Evolutionary conservation across 2,888 invertebrate genomes (phyloP), one percentile per base, ranked within the genome.

Genomic region (Sesia bembeciformis): DNA sequence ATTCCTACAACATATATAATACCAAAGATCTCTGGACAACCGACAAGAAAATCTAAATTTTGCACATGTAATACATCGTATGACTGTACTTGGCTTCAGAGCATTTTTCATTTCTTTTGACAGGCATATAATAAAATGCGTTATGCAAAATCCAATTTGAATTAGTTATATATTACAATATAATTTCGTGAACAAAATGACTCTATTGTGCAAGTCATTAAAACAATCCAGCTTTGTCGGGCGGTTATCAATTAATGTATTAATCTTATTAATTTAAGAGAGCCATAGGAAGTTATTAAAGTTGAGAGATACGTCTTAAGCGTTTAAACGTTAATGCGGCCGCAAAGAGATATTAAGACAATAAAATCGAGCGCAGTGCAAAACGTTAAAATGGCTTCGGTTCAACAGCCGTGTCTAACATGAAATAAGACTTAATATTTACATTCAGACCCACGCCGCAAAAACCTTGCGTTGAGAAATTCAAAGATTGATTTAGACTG

Each of bases 321-420:
- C 5, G 39, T 50, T 39, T 39, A 39, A 50, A 38, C 8, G 5
- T 64, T 62, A 65, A 57, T 62, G 58, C 64, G 60, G 57, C 61
- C 58, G 54, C 54, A 53, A 56, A 64, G 64, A 68, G 68, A 69
- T 70, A 73, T 69, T 65, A 66, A 65, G 57, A 68, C 69, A 69
- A 69, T 71, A 69, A 70, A 68, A 64, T 62, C 65, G 55, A 58
- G 56, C 54, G 52, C 60, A 62, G 66, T 66, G 66, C 65, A 60
- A 62, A 70, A 66, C 65, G 72, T 73, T 68, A 67, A 63, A 67
- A 60, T 67, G 62, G 60, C 63, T 60, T 63, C 58, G 61, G 62
- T 57, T 60, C 57, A 67, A 68, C 68, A 70, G 62, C 65, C 74
- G 66, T 73, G 63, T 60, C 73, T 64, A 70, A 72, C n/a, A 46